phyloP scores from a whole-genome alignment of 2,113 vertebrate genomes.

The Calyptomena viridis region DNA sequence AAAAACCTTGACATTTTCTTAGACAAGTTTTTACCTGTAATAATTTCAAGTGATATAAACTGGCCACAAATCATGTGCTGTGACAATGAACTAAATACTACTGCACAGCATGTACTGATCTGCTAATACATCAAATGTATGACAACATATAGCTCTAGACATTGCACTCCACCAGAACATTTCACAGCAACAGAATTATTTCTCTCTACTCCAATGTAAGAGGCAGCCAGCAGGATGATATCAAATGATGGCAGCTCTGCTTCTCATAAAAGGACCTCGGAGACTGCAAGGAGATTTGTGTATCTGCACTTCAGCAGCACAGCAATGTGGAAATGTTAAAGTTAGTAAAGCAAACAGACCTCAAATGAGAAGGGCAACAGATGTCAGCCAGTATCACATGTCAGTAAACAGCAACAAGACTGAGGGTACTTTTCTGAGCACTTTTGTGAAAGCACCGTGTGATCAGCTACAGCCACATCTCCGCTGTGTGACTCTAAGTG shows the following conservation, averaged over 20 bases:
- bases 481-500: slow-evolving; percentile 12
- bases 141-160: slow-evolving; percentile 27
- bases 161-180: neutral
- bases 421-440: slow-evolving; percentile 56
- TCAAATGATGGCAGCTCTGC: slow-evolving; percentile 33
- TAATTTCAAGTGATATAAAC: slow-evolving; percentile 53
- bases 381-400: slow-evolving; percentile 71
- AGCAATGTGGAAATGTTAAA: slow-evolving; percentile 69
- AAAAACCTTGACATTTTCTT: slow-evolving; percentile 33
- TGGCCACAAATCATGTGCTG: neutral
- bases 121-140: slow-evolving; percentile 35
- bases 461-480: slow-evolving; percentile 10
- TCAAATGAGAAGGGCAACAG: slow-evolving; percentile 72
- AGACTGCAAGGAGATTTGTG: slow-evolving; percentile 50
- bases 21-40: slow-evolving; percentile 62
- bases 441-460: slow-evolving; percentile 44
- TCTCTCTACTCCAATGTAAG: neutral
- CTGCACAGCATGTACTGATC: neutral
- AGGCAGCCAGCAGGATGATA: slow-evolving; percentile 23
- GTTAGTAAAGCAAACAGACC: slow-evolving; percentile 64
- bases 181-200: neutral
- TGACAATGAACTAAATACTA: slow-evolving; percentile 41
- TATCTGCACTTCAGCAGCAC: slow-evolving; percentile 51
- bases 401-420: slow-evolving; percentile 68
- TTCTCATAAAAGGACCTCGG: slow-evolving; percentile 44